Conservation (phyloP, 2,113 vertebrate species). For the Ascaphus truei region DNA sequence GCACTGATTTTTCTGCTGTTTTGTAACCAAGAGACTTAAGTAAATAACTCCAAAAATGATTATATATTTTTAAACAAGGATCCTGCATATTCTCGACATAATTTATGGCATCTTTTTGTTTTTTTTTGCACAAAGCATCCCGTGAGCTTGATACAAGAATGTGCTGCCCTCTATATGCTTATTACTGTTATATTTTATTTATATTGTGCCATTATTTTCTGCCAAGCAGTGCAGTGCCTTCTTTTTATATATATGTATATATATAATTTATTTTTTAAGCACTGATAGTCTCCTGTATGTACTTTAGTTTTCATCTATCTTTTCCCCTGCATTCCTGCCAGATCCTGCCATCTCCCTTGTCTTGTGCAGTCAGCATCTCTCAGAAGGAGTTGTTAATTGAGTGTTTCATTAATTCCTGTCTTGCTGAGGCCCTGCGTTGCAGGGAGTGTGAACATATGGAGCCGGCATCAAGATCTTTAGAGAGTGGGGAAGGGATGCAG, state of each 20-base stretch:
- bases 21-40: too few species aligned
- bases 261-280: background rate
- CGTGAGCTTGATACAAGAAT: too few species aligned
- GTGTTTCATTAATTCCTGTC: conserved; percentile 33
- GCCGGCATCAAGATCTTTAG: conserved; percentile 14
- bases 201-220: background rate
- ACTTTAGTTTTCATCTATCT: background rate
- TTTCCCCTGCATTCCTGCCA: background rate
- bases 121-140: too few species aligned
- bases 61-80: too few species aligned
- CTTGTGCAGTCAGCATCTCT: conserved; percentile 10
- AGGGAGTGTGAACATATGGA: conserved; percentile 30
- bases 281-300: background rate
- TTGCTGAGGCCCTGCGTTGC: conserved; percentile 3
- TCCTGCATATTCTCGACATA: too few species aligned
- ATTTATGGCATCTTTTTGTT: too few species aligned
- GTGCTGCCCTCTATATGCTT: too few species aligned
- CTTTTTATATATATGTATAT: too few species aligned
- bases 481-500: background rate
- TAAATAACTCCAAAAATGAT: too few species aligned
- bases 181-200: background rate
- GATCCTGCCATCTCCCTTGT: background rate
- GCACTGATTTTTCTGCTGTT: too few species aligned
- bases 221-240: background rate
- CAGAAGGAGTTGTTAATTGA: conserved; percentile 25